Conservation (phyloP, 2,113 vertebrate species). For the Cnemophilus loriae region DNA sequence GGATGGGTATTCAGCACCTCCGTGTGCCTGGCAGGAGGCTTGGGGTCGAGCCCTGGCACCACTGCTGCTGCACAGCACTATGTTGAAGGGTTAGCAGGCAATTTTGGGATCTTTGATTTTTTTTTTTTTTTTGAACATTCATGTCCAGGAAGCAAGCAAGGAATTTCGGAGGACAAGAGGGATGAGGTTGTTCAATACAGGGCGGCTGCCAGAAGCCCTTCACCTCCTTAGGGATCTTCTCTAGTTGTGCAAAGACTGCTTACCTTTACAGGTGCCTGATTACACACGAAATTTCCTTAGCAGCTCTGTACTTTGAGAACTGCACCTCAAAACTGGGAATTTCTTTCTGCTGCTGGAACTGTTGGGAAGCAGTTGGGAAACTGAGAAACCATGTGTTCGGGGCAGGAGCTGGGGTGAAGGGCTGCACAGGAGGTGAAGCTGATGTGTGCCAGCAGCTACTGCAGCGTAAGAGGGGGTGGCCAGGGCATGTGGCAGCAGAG, state of each 20-base stretch:
- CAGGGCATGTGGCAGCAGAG: background rate
- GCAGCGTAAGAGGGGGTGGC: accelerated
- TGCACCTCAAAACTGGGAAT: background rate
- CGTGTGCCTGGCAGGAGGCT: background rate
- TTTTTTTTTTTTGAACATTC: background rate
- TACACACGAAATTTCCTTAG: background rate
- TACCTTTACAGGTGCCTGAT: background rate
- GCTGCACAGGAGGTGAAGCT: background rate
- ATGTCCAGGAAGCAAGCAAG: background rate
- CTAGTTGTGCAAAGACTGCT: background rate
- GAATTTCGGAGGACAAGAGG: background rate
- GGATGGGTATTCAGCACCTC: background rate
- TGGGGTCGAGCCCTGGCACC: background rate
- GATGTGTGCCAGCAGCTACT: background rate
- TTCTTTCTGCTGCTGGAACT: background rate
- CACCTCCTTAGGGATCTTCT: background rate
- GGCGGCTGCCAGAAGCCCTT: background rate
- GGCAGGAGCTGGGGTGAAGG: background rate
- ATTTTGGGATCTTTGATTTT: background rate
- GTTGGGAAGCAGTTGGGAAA: background rate
- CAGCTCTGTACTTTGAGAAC: background rate
- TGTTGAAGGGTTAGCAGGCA: background rate
- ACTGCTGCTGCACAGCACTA: background rate
- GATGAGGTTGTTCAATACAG: background rate
- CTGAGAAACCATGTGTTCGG: accelerated